Percentiles rank a stretch among this genome's conserved stretches.
Evolutionary conservation across 2,888 invertebrate genomes (phyloP).

Genomic region (Limnephilus lunatus): DNA sequence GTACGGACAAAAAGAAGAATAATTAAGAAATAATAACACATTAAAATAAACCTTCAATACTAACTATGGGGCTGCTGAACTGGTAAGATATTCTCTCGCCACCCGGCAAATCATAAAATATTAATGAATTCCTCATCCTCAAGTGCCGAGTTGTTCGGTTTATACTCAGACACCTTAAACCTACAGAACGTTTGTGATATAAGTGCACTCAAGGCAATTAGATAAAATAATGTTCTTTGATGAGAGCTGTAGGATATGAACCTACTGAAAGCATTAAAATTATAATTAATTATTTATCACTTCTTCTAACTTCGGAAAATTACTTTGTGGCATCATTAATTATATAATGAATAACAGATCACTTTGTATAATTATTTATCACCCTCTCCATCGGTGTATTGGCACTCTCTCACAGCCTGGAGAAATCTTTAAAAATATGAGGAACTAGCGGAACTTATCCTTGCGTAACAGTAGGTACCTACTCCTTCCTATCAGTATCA

Average conservation of each 20-base stretch:
- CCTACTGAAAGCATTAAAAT: background rate
- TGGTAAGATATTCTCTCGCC: background rate
- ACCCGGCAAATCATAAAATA: background rate
- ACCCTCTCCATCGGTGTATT: too few relatives aligned
- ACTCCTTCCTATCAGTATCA: too few relatives aligned
- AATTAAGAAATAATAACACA: too few relatives aligned
- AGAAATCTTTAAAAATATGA: too few relatives aligned
- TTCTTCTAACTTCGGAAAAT: accelerated
- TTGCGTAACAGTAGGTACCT: too few relatives aligned
- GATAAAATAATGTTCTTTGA: background rate
- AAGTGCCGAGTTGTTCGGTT: background rate
- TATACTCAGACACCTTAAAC: background rate
- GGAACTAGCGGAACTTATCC: too few relatives aligned
- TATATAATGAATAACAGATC: too few relatives aligned
- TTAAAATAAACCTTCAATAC: too few relatives aligned
- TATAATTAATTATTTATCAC: background rate
- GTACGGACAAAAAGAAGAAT: too few relatives aligned
- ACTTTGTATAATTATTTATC: background rate
- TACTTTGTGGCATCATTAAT: too few relatives aligned
- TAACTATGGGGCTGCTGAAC: too few relatives aligned
- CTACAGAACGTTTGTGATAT: background rate
- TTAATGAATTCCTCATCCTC: background rate
- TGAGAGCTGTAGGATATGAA: background rate
- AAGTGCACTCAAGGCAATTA: conserved; percentile 1
- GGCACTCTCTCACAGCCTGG: too few relatives aligned